These are phyloP conservation scores for Chaetodon auriga DNA, from an alignment of 2,113 vertebrate species.

Conservation along the genomic window DNA sequence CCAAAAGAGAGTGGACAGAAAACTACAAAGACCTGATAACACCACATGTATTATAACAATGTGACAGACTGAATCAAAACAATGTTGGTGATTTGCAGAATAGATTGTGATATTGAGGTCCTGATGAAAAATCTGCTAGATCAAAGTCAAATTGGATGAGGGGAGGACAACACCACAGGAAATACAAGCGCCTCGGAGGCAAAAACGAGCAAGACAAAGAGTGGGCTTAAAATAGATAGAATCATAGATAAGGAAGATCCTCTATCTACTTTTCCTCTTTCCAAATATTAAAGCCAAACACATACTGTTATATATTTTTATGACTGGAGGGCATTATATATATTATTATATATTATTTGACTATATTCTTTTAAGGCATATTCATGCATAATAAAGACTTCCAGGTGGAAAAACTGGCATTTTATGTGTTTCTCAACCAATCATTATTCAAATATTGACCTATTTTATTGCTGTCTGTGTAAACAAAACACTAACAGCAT, in stretches of 20 bases:
- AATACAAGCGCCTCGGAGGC: neutral
- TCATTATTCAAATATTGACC: neutral
- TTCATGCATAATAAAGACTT: neutral
- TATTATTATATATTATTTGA: neutral
- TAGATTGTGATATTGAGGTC: constrained; percentile 10
- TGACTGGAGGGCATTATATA: too few species aligned
- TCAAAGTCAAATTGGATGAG: constrained; percentile 47
- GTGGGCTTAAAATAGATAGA: neutral
- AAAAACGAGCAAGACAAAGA: constrained; percentile 12
- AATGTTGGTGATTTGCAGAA: constrained; percentile 25
- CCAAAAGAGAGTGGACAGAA: constrained; percentile 37
- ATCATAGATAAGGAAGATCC: constrained; percentile 7
- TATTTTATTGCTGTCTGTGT: neutral
- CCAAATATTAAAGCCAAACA: neutral
- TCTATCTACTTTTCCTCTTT: neutral
- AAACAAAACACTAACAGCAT: neutral
- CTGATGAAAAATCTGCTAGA: constrained; percentile 47
- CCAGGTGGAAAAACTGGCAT: neutral
- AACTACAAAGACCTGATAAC: constrained; percentile 39
- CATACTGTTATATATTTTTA: neutral
- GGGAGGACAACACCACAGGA: constrained; percentile 29
- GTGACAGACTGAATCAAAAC: constrained; percentile 43
- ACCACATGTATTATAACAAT: constrained; percentile 22
- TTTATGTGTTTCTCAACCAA: neutral
- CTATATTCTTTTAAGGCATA: neutral